Conservation (phyloP, 2,113 vertebrate species). For the Aptenodytes patagonicus region DNA sequence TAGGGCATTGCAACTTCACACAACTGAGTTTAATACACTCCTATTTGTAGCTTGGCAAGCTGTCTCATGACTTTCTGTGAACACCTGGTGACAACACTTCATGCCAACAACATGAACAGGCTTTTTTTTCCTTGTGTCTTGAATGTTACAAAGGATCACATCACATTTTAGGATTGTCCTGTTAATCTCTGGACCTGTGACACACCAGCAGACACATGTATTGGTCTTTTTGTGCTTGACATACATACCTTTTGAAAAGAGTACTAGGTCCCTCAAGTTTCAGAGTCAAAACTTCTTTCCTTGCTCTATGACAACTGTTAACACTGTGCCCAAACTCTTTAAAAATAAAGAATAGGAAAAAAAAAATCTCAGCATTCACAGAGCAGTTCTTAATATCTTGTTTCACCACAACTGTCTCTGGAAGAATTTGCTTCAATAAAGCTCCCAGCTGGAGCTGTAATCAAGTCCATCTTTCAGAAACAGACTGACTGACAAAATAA, state of each 20-base stretch:
- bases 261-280: not conserved
- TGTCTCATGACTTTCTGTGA: not conserved
- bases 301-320: not conserved
- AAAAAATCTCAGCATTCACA: not conserved
- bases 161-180: not conserved
- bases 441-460: conserved; percentile 32
- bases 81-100: not conserved
- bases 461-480: conserved; percentile 19
- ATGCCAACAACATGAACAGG: not conserved
- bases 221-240: not conserved
- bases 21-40: not conserved
- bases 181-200: not conserved
- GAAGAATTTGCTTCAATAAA: conserved; percentile 45
- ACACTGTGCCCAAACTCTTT: not conserved
- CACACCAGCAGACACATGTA: not conserved
- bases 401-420: not conserved
- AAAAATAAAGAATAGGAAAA: not conserved
- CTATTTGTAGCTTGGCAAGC: not conserved
- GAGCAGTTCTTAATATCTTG: not conserved
- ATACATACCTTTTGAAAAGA: not conserved
- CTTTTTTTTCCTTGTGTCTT: fast-evolving
- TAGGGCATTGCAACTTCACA: not conserved
- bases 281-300: not conserved
- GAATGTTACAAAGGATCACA: not conserved
- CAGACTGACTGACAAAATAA: conserved; percentile 7